Base-by-base conservation (phyloP, 2,113 vertebrate species). In the Colistium nudipinnis region DNA sequence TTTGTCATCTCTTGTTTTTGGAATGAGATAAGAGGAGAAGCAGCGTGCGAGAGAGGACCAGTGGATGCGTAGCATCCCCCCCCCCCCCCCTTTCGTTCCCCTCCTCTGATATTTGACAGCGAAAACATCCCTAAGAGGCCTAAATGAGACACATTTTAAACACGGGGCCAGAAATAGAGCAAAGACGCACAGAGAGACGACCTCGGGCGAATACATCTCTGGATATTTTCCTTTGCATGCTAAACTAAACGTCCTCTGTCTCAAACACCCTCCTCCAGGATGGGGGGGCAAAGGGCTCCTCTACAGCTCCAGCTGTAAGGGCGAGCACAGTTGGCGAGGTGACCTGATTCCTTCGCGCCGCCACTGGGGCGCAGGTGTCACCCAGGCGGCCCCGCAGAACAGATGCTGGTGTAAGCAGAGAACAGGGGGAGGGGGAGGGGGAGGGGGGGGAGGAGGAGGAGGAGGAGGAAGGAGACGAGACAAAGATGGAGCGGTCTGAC, bases 341-440 rank as follows among this genome's bases (percentile, higher is more conserved):
- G 88, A 90, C 88, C 86, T 75, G 83, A 78, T 87, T 88, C 74
- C 44, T 45, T 74, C 4, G 48, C 2, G 20, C 44, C 11, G 70
- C 81, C 55, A 36, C 54, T 22, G 87, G 81, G 87, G 84, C 59
- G 67, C 80, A 87, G 87, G 85, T 87, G 83, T 86, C 84, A 85
- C 55, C 74, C 78, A 74, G 57, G 36, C 68, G 81, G 82, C 76
- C 43, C 48, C 24, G 65, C 75, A 62, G 70, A 90, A 85, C 90
- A 88, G 80, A 82, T 87, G 85, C 75, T 78, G 0, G 30, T 69
- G 78, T 83, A 86, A 84, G 78, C 68, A 64, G 76, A 83, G 80
- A 80, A 49, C 49, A 30, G 13, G 8, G 17, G 38, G 44, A 16
- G 45, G 55, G 55, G 62, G n/a, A n/a, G n/a, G n/a, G n/a, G 13